These are phyloP conservation scores for Volucella bombylans DNA, from an alignment of 2,888 invertebrate genomes.

Conservation along the genomic window DNA sequence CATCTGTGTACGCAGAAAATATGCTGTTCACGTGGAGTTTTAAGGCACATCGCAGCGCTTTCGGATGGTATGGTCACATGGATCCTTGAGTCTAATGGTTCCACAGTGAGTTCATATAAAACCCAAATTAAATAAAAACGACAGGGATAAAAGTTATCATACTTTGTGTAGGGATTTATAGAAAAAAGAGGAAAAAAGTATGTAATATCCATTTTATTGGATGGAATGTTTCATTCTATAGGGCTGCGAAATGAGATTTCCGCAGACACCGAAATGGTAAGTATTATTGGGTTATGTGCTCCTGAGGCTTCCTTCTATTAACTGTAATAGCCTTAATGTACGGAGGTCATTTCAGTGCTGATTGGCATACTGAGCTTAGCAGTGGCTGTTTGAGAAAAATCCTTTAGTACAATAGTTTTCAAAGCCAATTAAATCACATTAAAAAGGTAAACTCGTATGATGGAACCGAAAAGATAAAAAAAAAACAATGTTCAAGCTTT, in stretches of 20 bases:
- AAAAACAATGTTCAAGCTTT: too few species aligned
- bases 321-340: too few species aligned
- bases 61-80: neutral
- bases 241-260: constrained; percentile 24
- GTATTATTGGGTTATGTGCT: too few species aligned
- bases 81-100: constrained; percentile 7
- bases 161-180: constrained; percentile 2
- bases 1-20: constrained; percentile 15
- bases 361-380: too few species aligned
- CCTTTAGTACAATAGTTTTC: too few species aligned
- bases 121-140: constrained; percentile 31
- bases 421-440: too few species aligned
- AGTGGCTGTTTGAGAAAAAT: too few species aligned
- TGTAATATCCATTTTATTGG: constrained; percentile 42
- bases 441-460: too few species aligned
- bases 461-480: too few species aligned
- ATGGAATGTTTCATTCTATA: constrained; percentile 15
- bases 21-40: neutral
- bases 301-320: too few species aligned
- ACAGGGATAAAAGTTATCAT: neutral
- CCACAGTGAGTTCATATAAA: constrained; percentile 13
- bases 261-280: neutral
- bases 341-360: too few species aligned
- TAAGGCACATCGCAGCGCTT: neutral
- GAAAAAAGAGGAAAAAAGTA: constrained; percentile 13